Conservation (phyloP, 1,140 invertebrate genomes). For the Druon quercuslanigerum region DNA sequence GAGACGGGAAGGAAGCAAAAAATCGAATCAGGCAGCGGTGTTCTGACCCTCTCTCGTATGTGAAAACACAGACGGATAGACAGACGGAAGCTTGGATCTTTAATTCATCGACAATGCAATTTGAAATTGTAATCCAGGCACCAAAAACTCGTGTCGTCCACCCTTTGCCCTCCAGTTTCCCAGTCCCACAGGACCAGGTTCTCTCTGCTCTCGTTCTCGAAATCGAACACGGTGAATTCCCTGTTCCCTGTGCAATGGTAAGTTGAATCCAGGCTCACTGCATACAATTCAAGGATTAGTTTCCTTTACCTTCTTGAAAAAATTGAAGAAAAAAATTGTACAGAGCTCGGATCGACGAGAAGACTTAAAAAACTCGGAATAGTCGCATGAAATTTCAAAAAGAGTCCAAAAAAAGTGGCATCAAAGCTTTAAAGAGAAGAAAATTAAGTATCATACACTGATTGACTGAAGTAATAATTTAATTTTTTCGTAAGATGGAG, state of each 20-base stretch:
- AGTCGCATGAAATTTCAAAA: too few species aligned
- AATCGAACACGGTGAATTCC: constrained; percentile 6
- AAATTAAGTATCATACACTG: too few species aligned
- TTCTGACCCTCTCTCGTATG: constrained; percentile 20
- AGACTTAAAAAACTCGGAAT: too few species aligned
- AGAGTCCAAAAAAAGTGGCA: too few species aligned
- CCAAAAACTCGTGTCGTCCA: constrained; percentile 24
- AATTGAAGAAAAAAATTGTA: too few species aligned
- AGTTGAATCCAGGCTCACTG: background rate
- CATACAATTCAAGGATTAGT: background rate
- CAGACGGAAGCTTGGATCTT: constrained; percentile 1
- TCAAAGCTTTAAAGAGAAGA: too few species aligned
- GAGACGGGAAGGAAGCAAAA: constrained; percentile 27
- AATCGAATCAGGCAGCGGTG: constrained; percentile 17
- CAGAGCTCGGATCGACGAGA: too few species aligned
- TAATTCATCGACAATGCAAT: constrained; percentile 25
- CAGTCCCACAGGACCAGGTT: background rate
- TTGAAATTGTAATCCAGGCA: constrained; percentile 26
- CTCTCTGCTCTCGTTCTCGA: background rate
- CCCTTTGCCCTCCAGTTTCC: background rate
- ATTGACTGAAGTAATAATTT: too few species aligned
- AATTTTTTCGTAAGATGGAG: too few species aligned
- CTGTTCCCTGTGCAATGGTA: constrained; percentile 4
- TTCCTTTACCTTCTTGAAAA: background rate
- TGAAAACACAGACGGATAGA: constrained; percentile 24